These are phyloP conservation scores for Pantherophis vulpinus DNA, from an alignment of 2,797 vertebrate genomes.

Conservation along the genomic window DNA sequence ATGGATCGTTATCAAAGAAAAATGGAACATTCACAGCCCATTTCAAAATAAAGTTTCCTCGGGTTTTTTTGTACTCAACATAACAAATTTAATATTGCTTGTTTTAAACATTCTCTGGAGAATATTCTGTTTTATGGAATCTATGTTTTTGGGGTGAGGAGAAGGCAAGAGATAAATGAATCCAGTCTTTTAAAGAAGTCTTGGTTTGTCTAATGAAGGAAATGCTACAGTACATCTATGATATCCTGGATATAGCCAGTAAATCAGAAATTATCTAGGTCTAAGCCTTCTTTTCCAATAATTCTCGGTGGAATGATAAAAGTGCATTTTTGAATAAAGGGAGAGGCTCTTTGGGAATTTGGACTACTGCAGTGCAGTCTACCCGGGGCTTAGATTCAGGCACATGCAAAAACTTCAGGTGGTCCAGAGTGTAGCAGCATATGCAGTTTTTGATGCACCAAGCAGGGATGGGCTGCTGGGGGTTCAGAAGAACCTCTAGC, in stretches of 20 bases:
- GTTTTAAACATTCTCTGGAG: neutral
- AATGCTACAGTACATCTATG: neutral
- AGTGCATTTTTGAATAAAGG: neutral
- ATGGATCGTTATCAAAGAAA: neutral
- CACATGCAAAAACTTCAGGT: neutral
- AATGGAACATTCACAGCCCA: neutral
- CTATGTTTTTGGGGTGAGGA: neutral
- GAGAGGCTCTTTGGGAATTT: neutral
- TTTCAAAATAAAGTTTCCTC: neutral
- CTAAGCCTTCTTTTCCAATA: neutral
- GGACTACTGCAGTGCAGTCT: neutral
- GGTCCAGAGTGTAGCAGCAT: neutral
- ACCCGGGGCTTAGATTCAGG: neutral
- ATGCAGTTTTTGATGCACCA: neutral
- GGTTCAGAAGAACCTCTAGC: no score
- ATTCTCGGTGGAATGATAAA: neutral
- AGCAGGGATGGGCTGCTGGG: no score
- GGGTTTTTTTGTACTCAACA: neutral
- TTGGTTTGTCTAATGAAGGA: neutral
- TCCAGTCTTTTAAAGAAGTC: neutral
- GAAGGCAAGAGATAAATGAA: neutral
- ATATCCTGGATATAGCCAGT: neutral
- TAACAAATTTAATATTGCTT: neutral
- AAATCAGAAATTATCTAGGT: neutral
- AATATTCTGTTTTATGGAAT: neutral